Evolutionary conservation across 2,113 vertebrate genomes (phyloP).

Genomic region (Dasyornis broadbenti): DNA sequence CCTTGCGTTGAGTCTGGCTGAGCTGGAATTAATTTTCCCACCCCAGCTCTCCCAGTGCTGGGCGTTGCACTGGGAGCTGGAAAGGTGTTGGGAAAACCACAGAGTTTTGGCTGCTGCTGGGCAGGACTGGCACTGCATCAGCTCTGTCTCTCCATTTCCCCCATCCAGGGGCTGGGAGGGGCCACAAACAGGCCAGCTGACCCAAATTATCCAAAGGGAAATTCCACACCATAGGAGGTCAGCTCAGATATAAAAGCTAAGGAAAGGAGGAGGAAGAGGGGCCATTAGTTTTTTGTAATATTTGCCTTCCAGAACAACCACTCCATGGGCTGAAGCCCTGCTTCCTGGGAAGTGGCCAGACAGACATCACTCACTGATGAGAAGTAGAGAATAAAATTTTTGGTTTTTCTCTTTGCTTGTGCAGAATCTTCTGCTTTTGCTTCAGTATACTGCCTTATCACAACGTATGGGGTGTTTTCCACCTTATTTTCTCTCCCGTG

Average conservation of each 20-base stretch:
- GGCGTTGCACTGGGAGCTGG: background rate
- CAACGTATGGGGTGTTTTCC: background rate
- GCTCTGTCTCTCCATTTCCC: background rate
- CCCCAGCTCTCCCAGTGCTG: background rate
- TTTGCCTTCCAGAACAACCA: background rate
- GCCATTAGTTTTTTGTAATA: background rate
- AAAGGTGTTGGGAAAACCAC: background rate
- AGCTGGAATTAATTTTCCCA: background rate
- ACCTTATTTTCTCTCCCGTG: background rate
- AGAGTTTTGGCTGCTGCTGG: background rate
- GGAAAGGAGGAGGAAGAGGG: background rate
- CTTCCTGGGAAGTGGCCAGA: accelerated
- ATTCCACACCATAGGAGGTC: too few species aligned
- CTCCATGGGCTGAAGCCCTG: background rate
- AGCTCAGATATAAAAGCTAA: background rate
- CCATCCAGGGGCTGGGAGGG: background rate
- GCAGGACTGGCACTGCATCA: background rate
- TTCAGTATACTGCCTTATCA: background rate
- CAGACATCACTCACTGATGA: background rate
- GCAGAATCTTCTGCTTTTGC: background rate
- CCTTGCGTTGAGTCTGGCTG: background rate
- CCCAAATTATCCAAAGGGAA: background rate
- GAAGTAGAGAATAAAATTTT: background rate
- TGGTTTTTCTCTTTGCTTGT: background rate
- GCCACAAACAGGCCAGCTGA: too few species aligned